phyloP scores from a whole-genome alignment of 2,797 vertebrate species.

The Danio tinwini region DNA sequence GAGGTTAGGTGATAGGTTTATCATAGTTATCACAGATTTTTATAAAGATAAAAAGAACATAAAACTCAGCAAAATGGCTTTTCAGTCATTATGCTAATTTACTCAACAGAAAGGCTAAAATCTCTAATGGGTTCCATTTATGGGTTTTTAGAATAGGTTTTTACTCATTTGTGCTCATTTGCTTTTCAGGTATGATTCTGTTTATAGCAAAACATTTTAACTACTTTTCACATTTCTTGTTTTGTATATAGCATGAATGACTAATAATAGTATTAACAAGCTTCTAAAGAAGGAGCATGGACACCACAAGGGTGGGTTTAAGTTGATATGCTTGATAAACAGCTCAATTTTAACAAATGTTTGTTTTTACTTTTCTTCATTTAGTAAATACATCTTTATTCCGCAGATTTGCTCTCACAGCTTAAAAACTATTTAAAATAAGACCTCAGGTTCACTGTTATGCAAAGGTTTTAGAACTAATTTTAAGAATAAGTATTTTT shows the following conservation, averaged over 20 bases:
- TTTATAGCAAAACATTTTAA: too few relatives aligned
- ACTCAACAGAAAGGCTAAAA: background rate
- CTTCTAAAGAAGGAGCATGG: background rate
- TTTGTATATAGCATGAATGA: too few relatives aligned
- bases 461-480: too few relatives aligned
- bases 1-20: constrained; percentile 55
- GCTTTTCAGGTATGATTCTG: background rate
- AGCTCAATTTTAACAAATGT: background rate
- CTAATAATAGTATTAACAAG: too few relatives aligned
- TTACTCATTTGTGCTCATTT: background rate
- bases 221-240: too few relatives aligned
- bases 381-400: background rate
- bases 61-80: background rate
- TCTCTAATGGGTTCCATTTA: background rate
- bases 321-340: background rate
- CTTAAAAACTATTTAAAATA: too few relatives aligned
- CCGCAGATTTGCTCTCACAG: too few relatives aligned
- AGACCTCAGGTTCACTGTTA: too few relatives aligned
- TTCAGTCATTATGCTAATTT: constrained; percentile 6
- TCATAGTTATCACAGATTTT: constrained; percentile 8
- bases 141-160: background rate
- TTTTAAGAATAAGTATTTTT: too few relatives aligned
- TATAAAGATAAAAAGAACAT: background rate
- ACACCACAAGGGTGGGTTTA: background rate
- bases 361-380: background rate